phyloP scores from a whole-genome alignment of 2,113 vertebrate species.

The Synodontis membranacea region DNA sequence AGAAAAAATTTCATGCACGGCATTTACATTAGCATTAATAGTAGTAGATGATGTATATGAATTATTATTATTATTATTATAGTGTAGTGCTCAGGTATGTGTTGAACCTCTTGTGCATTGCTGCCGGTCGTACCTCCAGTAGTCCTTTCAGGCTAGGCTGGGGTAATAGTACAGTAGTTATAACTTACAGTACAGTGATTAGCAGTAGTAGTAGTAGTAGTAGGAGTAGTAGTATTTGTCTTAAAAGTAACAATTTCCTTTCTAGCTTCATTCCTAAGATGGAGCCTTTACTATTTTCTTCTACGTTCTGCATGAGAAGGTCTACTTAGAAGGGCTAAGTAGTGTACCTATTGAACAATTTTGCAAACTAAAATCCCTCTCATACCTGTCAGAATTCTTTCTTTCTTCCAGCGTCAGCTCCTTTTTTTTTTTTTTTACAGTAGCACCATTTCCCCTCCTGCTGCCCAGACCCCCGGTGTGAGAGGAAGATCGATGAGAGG shows the following conservation, averaged over 20 bases:
- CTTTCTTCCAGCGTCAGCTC: not conserved
- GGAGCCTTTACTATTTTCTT: not conserved
- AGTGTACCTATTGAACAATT: not conserved
- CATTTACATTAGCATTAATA: no score
- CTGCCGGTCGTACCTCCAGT: no score
- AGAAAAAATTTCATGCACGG: no score
- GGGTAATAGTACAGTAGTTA: no score
- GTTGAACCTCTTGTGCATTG: no score
- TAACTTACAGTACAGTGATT: no score
- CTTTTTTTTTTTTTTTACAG: no score
- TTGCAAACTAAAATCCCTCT: not conserved
- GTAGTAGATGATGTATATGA: not conserved
- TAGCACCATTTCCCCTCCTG: slow-evolving; percentile 9
- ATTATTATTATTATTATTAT: not conserved
- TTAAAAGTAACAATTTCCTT: not conserved
- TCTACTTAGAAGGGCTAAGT: not conserved
- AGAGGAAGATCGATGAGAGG: slow-evolving; percentile 45
- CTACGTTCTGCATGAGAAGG: not conserved
- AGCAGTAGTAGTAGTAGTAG: no score
- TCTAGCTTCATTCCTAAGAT: not conserved
- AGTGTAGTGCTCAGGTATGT: no score
- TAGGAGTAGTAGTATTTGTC: no score
- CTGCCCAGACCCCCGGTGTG: not conserved
- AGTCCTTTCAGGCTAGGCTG: no score
- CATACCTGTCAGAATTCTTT: not conserved